These are phyloP conservation scores for rabbit (Oryctolagus cuniculus) DNA, from an alignment of 2,113 vertebrate genomes.

Conservation along the genomic window mOryCun1.1 NC_091432.1:225831501-225832000, in stretches of 20 bases:
- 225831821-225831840: no score
- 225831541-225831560: neutral
- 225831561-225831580: neutral
- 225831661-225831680: neutral
- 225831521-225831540: conserved; percentile 39
- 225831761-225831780: neutral
- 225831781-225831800: neutral
- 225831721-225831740: conserved; percentile 26
- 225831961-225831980: no score
- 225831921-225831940: no score
- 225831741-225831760: neutral
- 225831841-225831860: no score
- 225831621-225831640: neutral
- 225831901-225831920: no score
- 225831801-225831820: neutral
- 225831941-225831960: no score
- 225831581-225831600: neutral
- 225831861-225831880: no score
- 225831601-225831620: neutral
- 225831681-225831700: conserved; percentile 30
- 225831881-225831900: no score
- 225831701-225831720: conserved; percentile 36
- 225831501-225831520: conserved; percentile 11
- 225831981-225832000: no score
- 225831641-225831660: neutral